Evolutionary conservation across 1,140 invertebrate genomes (phyloP).

Genomic region (Melipona quadrifasciata): DNA sequence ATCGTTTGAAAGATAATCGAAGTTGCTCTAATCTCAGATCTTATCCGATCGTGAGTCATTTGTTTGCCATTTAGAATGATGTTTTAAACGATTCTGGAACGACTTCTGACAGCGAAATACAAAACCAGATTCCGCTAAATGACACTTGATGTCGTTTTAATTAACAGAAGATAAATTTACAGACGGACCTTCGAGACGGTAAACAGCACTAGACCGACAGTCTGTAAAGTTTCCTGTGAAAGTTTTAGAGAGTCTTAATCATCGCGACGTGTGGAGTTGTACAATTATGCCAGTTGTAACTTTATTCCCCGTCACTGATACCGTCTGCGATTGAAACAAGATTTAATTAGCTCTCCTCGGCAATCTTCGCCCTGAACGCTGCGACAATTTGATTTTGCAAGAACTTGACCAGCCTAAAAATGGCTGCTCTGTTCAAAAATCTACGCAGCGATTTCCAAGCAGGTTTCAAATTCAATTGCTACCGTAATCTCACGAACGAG

Average conservation of each 20-base stretch:
- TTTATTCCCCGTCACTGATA: not conserved
- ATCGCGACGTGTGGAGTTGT: not conserved
- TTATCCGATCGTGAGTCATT: too few species aligned
- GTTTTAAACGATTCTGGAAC: too few species aligned
- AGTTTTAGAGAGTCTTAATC: slow-evolving; percentile 3
- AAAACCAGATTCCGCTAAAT: not conserved
- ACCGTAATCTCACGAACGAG: not conserved
- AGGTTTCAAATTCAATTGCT: too few species aligned
- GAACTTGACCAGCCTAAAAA: too few species aligned
- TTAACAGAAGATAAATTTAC: not conserved
- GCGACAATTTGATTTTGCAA: too few species aligned
- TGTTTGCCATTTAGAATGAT: too few species aligned
- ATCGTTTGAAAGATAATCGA: too few species aligned
- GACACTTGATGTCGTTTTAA: not conserved
- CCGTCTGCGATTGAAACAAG: not conserved
- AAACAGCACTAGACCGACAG: not conserved
- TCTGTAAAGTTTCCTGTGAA: slow-evolving; percentile 8
- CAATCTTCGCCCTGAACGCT: not conserved
- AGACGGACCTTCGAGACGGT: not conserved
- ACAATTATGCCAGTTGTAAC: not conserved
- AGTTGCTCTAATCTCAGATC: too few species aligned
- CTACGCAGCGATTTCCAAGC: not conserved
- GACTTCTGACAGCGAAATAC: not conserved
- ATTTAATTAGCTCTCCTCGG: not conserved
- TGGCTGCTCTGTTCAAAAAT: too few species aligned